A percentile compares a stretch with the other conserved stretches of the same genome.
Evolutionary conservation across 2,888 invertebrate species (phyloP).

Genomic region (Aleiodes testaceus): DNA sequence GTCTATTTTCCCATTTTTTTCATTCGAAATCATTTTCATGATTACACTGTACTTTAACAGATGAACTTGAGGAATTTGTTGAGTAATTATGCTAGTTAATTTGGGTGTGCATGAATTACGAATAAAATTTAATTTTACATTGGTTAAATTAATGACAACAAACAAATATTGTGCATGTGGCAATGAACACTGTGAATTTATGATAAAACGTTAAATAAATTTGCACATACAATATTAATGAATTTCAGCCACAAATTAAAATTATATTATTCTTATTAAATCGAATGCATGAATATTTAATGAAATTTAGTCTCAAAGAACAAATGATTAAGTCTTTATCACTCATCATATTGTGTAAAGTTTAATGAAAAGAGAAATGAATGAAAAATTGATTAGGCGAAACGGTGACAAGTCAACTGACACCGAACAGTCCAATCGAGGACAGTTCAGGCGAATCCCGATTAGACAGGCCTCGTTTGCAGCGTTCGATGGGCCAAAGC

Average conservation of each 20-base stretch:
- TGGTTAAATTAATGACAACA: too few relatives aligned
- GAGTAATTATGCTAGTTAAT: background rate
- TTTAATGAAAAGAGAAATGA: slow-evolving; percentile 15
- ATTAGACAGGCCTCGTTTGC: slow-evolving; percentile 82
- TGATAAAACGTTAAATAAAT: background rate
- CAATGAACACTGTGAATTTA: background rate
- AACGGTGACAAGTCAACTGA: slow-evolving; percentile 83
- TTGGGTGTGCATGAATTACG: background rate
- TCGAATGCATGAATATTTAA: slow-evolving; percentile 1
- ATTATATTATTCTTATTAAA: background rate
- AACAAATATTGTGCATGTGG: slow-evolving; percentile 2
- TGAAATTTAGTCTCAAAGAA: background rate
- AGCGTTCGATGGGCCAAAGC: slow-evolving; percentile 94
- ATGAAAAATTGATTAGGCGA: slow-evolving; percentile 76
- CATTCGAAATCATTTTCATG: background rate
- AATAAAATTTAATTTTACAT: background rate
- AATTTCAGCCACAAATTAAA: background rate
- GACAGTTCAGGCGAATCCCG: slow-evolving; percentile 79
- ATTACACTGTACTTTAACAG: too few relatives aligned
- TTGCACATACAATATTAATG: background rate
- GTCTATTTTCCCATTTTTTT: background rate
- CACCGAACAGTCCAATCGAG: slow-evolving; percentile 82
- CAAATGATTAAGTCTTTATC: background rate
- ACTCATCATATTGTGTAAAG: background rate
- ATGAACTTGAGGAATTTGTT: too few relatives aligned